Base-by-base conservation (phyloP, 2,888 invertebrate genomes). In the Drosophila differens region DNA sequence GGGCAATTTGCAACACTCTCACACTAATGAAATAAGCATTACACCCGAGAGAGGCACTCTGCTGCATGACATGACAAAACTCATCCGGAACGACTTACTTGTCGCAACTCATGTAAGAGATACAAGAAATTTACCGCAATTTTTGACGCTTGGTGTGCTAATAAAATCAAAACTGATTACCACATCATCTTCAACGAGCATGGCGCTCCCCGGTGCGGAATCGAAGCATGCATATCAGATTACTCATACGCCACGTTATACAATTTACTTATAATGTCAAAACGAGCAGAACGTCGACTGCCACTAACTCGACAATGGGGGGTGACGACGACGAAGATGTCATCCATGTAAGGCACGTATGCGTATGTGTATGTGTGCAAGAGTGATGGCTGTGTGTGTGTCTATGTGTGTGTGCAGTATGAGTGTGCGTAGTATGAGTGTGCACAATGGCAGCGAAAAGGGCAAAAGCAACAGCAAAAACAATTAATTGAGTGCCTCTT, bases 91-190 rank as follows among this genome's bases (percentile, higher is more conserved):
- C 12, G 47, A 35, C 78, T 47, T 44, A 61, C 57, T 65, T 73
- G 67, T 63, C 59, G 22, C 47, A 51, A 35, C 47, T 59, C 49
- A 30, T 65, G 57, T 74, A 71, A 71, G 70, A 75, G 79, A 72
- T 70, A 73, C 73, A 62, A 65, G 67, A 60, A 63, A 65, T 74
- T 86, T 70, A 79, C 66, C 65, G 52, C 66, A 71, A 54, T 79
- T 80, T 57, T 33, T 54, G 30, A 49, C 51, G 60, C 52, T 52
- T 57, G 51, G 68, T 74, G 80, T 82, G 91, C 90, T 91, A 91
- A 85, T 85, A 91, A 85, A 91, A 85, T 85, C 85, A 85, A 91
- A 85, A 89, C 85, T 85, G 91, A 85, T 85, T 85, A 91, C 85
- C 85, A 89, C 87, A 91, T 91, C 91, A 81, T 84, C 79, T 81